Percentiles rank a stretch among this genome's conserved stretches.
phyloP scores from a whole-genome alignment of 1,140 invertebrate species.

The Tetranychus urticae region DNA sequence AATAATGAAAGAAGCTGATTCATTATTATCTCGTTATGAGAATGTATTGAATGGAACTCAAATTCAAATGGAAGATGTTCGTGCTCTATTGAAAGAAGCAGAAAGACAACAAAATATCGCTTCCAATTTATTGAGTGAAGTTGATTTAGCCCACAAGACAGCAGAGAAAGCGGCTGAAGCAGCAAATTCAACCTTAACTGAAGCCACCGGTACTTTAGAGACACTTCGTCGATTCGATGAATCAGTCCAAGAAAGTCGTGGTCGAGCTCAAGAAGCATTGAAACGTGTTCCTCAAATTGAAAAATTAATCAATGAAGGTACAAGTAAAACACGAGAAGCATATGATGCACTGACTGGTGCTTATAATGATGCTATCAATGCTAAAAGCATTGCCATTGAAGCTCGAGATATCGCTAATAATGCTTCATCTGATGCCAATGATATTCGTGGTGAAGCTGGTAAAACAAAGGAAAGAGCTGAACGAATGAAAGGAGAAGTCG shows the following conservation, averaged over 20 bases:
- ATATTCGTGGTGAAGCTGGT: slow-evolving; percentile 46
- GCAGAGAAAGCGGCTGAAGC: slow-evolving; percentile 54
- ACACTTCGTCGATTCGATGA: slow-evolving; percentile 66
- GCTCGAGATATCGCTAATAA: slow-evolving; percentile 45
- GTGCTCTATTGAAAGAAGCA: slow-evolving; percentile 26
- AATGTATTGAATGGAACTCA: slow-evolving; percentile 20
- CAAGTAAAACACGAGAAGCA: slow-evolving; percentile 29
- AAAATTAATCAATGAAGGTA: slow-evolving; percentile 34
- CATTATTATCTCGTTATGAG: slow-evolving; percentile 32
- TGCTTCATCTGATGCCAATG: slow-evolving; percentile 46
- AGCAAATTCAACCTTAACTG: slow-evolving; percentile 56
- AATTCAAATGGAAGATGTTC: slow-evolving; percentile 17
- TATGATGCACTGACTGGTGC: slow-evolving; percentile 36
- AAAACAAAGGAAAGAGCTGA: slow-evolving; percentile 45
- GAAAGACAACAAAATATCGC: slow-evolving; percentile 32
- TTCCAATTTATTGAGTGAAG: slow-evolving; percentile 37
- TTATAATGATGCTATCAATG: slow-evolving; percentile 45
- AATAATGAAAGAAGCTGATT: slow-evolving; percentile 22
- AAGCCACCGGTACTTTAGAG: slow-evolving; percentile 59
- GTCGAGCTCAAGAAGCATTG: slow-evolving; percentile 41
- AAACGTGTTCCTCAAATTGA: slow-evolving; percentile 32
- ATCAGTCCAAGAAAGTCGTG: slow-evolving; percentile 52
- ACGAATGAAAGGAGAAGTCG: slow-evolving; percentile 46
- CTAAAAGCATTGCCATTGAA: slow-evolving; percentile 43
- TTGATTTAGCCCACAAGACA: slow-evolving; percentile 39